Evolutionary conservation across 2,888 invertebrate genomes (phyloP), one percentile per base, ranked within the genome.

Genomic region (Electrophaes corylata): DNA sequence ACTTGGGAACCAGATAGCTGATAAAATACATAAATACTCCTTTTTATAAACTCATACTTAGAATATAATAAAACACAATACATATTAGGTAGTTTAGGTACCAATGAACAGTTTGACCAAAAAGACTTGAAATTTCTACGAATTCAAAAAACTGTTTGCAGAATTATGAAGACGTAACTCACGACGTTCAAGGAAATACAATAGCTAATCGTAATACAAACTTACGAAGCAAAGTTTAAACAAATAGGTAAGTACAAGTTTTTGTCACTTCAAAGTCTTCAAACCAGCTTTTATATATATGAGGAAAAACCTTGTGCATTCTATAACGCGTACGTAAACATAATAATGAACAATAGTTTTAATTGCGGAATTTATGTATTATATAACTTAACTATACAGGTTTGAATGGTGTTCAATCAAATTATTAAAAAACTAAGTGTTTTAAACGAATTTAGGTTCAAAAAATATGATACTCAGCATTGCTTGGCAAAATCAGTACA

Each of bases 261-360:
- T 67, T 73, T 73, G 69, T 67, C 57, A 54, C 45, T 58, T 47
- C 47, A 69, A 71, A 72, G 67, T 55, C 45, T 58, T 47, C 47
- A 69, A 71, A 72, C 68, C 57, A 56, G 71, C 65, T 75, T 73
- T 72, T 61, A 72, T 68, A 50, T 44, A 63, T 55, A 73, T 63
- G 62, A 74, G 78, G 76, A 78, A 81, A 74, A 76, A 70, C 82
- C 82, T 83, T 83, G 81, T 74, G 55, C 65, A 61, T 50, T 66
- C 64, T 62, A 57, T 49, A 46, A 64, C 65, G 19, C 26, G 61
- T 66, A 68, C 65, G 64, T 69, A 52, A 37, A n/a, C 8, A 55
- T 35, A 23, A 47, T 29, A 41, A 64, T 61, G 63, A 61, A 60
- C 48, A 63, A 65, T 51, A 49, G 29, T 35, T 52, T 55, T 48